Base-by-base conservation (phyloP, 2,888 invertebrate species). In the Tiliacea citrago region DNA sequence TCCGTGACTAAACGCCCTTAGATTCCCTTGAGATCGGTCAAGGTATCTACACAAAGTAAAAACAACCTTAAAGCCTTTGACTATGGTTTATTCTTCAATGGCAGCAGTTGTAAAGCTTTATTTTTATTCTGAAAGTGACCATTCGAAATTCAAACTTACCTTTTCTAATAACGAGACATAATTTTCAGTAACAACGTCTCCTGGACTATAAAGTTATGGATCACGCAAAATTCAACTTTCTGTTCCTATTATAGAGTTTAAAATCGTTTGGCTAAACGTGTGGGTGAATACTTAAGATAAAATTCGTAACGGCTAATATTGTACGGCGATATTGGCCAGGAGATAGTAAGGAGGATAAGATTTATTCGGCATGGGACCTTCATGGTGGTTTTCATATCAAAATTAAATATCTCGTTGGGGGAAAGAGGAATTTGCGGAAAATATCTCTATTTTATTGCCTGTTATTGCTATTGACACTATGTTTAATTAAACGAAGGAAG, bases 221-320 rank as follows among this genome's bases (percentile, higher is more conserved):
- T 0, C 57, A 58, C 9, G 10, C 0, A 24, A 81, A 78, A 62
- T 42, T 60, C 42, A 67, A 81, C 73, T 66, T 49, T 71, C 2
- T 4, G 0, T 0, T 0, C 0, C 18, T 0, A 21, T 0, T 0
- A 24, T 89, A 89, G 63, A 76, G 90, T 88, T 75, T 53, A 77
- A 81, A 85, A 73, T 89, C 12, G 55, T 10, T 75, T 74, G 73
- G 12, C 10, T 73, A 74, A 83, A 81, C 84, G 90, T 89, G 86
- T 90, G 92, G 92, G 90, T 91, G 91, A 92, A 92, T 92, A 88
- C 90, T 91, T 91, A 91, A 90, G 91, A 92, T 91, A 92, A 91
- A 90, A 96, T 96, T 95, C 94, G 95, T 92, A 90, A 94, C 93
- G 95, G 95, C 92, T 93, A 95, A 96, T 96, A 96, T 95, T 94